Base-by-base conservation (phyloP, 2,113 vertebrate species). In the Podiceps cristatus region DNA sequence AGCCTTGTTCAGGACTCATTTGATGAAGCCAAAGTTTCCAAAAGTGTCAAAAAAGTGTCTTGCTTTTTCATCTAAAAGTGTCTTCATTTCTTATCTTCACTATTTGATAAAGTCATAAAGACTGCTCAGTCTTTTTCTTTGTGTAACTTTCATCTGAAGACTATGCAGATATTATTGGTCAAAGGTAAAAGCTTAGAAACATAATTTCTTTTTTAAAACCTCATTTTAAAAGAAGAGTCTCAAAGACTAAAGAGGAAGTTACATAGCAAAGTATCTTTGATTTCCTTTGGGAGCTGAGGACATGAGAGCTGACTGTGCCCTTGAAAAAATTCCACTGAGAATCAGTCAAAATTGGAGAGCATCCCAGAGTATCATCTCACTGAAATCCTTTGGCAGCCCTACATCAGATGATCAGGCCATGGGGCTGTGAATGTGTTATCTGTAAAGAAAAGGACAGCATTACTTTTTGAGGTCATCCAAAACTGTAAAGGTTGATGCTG, bases 291-390 rank as follows among this genome's bases (percentile, higher is more conserved):
- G 86, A 94, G 7, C 20, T 63, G 31, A 83, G 63, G 73, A 73
- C 31, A 23, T 63, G 33, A 87, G 15, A 92, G 16, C 23, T 64
- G 64, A 64, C 18, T 67, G 29, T 87, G 66, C 19, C 73, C 74
- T 97, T 96, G 86, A 95, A 85, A 96, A 85, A 73, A 72, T n/a
- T 82, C 84, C 62, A 29, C 49, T 52, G 73, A 81, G 68, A 85
- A 83, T 89, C 63, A 77, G 72, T 44, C 50, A 93, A 71, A 95
- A 81, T 85, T 96, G 93, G 93, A 96, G 93, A 94, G 85, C 29
- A 85, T 85, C 94, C 87, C 90, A 82, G 53, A 69, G 53, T 69
- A 88, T 69, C 69, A 82, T 90, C 66, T 95, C 81, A 66, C 47
- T 90, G 31, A 85, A 91, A 82, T 88, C 17, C 29, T 91, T 94